Percentiles rank a stretch among this genome's conserved stretches.
phyloP scores from a whole-genome alignment of 2,113 vertebrate species.

The Limnothrissa miodon region DNA sequence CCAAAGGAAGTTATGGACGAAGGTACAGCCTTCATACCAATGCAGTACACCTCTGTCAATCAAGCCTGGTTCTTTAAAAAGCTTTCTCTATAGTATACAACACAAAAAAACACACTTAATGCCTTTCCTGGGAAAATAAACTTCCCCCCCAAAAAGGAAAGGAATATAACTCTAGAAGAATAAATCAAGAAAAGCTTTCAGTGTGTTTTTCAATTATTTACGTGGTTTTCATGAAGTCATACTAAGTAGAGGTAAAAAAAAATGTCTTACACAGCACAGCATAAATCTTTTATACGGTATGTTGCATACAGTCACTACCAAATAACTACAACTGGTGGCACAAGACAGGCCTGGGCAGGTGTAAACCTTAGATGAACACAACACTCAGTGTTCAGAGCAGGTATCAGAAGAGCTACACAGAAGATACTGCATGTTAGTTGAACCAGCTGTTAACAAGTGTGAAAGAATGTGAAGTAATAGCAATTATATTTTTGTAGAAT shows the following conservation, averaged over 20 bases:
- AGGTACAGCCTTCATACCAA: not conserved
- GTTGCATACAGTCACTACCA: not conserved
- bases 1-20: not conserved
- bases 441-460: not conserved
- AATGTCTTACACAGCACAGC: conserved; percentile 1
- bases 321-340: not conserved
- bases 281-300: conserved; percentile 9
- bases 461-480: not conserved
- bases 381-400: not conserved
- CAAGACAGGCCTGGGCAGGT: not conserved
- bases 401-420: not conserved
- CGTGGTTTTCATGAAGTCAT: conserved; percentile 3
- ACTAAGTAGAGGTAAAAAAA: not conserved
- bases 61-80: not conserved
- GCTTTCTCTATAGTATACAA: not conserved
- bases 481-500: not conserved
- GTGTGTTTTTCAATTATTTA: conserved; percentile 8
- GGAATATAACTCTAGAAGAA: not conserved
- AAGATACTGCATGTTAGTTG: not conserved
- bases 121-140: not conserved
- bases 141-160: not conserved
- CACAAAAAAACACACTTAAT: not conserved
- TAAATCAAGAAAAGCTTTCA: conserved; percentile 18
- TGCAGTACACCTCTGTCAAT: not conserved
- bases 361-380: not conserved